Conservation (phyloP, 2,888 invertebrate genomes). For the Epirrhoe tristata region DNA sequence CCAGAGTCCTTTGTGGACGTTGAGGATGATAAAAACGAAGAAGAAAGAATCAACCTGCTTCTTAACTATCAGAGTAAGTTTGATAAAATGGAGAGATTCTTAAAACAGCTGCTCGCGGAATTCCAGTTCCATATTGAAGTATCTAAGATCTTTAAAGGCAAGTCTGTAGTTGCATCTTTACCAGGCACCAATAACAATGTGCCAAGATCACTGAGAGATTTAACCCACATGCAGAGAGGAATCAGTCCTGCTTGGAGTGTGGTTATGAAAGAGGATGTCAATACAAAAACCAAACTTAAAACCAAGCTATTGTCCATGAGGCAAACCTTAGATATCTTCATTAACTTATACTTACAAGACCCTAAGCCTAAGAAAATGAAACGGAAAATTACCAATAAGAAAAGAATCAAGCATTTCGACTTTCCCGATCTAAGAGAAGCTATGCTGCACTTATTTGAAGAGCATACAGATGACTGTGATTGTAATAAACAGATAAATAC, state of each 20-base stretch:
- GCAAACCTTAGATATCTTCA: conserved; percentile 64
- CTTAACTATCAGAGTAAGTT: conserved; percentile 68
- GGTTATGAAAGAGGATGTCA: conserved; percentile 64
- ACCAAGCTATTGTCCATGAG: conserved; percentile 68
- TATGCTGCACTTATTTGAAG: conserved; percentile 65
- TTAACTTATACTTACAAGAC: conserved; percentile 55
- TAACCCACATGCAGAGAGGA: conserved; percentile 53
- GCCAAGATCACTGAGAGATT: conserved; percentile 54
- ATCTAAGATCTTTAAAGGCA: conserved; percentile 69
- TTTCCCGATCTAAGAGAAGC: conserved; percentile 75
- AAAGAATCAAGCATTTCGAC: conserved; percentile 71
- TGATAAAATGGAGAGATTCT: conserved; percentile 65
- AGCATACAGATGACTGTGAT: conserved; percentile 51
- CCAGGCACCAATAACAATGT: conserved; percentile 55
- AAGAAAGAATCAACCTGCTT: conserved; percentile 63
- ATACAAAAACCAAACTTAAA: conserved; percentile 64
- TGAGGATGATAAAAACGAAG: conserved; percentile 71
- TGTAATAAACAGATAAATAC: conserved; percentile 56
- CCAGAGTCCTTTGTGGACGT: conserved; percentile 75
- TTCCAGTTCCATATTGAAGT: conserved; percentile 78
- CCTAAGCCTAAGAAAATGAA: conserved; percentile 44
- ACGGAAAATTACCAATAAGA: conserved; percentile 61
- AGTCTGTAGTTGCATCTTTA: conserved; percentile 57
- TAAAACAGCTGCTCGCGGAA: conserved; percentile 69
- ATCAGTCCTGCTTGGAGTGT: conserved; percentile 71